phyloP scores from a whole-genome alignment of 2,888 invertebrate genomes.

The Amphipoea lucens region DNA sequence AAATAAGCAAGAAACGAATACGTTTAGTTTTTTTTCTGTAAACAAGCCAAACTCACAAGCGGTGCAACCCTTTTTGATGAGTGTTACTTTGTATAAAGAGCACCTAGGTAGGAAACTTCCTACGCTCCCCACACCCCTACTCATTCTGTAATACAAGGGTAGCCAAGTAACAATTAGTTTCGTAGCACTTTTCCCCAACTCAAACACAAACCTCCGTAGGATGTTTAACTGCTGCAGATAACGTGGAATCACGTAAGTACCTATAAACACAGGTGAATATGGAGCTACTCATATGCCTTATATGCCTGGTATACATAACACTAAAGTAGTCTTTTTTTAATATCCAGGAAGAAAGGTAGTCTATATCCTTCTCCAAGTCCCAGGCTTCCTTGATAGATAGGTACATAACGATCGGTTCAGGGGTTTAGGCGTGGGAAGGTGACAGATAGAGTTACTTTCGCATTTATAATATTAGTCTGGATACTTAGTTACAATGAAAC shows the following conservation, averaged over 20 bases:
- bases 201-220: constrained; percentile 34
- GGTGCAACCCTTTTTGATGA: not conserved
- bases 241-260: not conserved
- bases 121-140: not conserved
- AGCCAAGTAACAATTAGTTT: constrained; percentile 50
- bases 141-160: constrained; percentile 23
- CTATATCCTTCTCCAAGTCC: no score
- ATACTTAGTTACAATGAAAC: not conserved
- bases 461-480: no score
- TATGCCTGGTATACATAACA: not conserved
- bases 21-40: constrained; percentile 4
- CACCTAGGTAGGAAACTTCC: not conserved
- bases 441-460: no score
- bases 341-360: no score
- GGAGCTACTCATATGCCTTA: not conserved
- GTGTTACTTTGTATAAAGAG: not conserved
- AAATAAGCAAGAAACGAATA: not conserved
- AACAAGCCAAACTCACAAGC: not conserved
- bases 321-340: not conserved
- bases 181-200: constrained; percentile 39
- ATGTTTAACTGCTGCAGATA: constrained; percentile 18
- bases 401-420: no score
- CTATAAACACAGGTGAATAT: not conserved
- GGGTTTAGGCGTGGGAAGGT: no score
- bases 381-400: no score